phyloP scores from a whole-genome alignment of 2,888 invertebrate species.

The Merodon equestris region DNA sequence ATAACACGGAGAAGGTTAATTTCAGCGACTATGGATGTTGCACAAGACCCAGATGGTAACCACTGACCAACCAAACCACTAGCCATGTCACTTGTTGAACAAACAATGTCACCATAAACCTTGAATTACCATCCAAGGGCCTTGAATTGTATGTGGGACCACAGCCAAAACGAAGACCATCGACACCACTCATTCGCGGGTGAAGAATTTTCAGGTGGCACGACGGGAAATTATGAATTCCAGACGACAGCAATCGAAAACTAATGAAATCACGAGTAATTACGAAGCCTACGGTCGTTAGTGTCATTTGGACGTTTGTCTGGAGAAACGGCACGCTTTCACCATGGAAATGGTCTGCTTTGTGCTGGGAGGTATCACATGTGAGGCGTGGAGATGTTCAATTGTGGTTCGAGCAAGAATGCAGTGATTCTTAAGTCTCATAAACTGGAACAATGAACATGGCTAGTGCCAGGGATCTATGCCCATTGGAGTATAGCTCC shows the following conservation, averaged over 20 bases:
- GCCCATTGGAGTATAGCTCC: no score
- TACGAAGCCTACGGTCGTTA: slow-evolving; percentile 30
- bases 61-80: slow-evolving; percentile 21
- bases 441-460: no score
- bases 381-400: no score
- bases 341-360: slow-evolving; percentile 34
- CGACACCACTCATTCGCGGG: no score
- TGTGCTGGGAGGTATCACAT: slow-evolving; percentile 17
- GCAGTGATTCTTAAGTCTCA: no score
- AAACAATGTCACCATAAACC: slow-evolving; percentile 40
- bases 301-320: slow-evolving; percentile 1
- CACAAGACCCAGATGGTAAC: no score
- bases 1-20: slow-evolving; percentile 48
- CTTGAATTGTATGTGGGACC: no score
- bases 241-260: slow-evolving; percentile 30
- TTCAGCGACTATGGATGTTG: no score
- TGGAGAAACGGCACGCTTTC: slow-evolving; percentile 28
- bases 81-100: slow-evolving; percentile 39
- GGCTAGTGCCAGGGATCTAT: not conserved
- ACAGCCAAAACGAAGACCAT: no score
- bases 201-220: slow-evolving; percentile 4
- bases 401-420: no score
- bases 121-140: slow-evolving; percentile 38
- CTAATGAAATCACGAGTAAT: slow-evolving; percentile 25
- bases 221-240: slow-evolving; percentile 32